Evolutionary conservation across 2,888 invertebrate genomes (phyloP), one percentile per base, ranked within the genome.

Genomic region (Brenthis ino): DNA sequence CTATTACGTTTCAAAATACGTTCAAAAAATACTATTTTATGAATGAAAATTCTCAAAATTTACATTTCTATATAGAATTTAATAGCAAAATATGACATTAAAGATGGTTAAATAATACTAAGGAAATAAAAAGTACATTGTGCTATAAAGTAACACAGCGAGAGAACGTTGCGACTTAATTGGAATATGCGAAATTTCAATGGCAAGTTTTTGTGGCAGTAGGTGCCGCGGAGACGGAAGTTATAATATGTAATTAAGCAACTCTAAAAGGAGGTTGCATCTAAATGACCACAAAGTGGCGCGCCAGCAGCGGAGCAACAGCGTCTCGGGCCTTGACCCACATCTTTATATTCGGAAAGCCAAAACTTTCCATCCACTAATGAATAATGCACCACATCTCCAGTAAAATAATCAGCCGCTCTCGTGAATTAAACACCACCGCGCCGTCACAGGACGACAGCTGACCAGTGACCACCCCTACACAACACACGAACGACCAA

Each of bases 351-450:
- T 85, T 84, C 84, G 77, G 76, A 81, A 80, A 84, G 79, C 71
- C 79, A 69, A 85, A 86, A 86, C 84, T 86, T 86, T 86, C 86
- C 84, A 85, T 72, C 81, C 73, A 72, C 80, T 81, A 67, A 82
- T 84, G 81, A 84, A 85, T 86, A 84, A 85, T 83, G 79, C 79
- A 80, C 66, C 55, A 50, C 58, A 69, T 72, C 54, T 65, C 60
- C 48, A 56, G 13, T 64, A 56, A 16, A 56, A 54, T 56, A 64
- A 65, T 64, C 70, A 57, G 56, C 28, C 51, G 57, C 55, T 50
- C 57, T 64, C 54, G 65, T 68, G 64, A 66, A 64, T 65, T 67
- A 66, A 65, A 54, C 68, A 60, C 55, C 47, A 13, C 60, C 47
- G 33, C 56, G 67, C 57, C 14, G 20, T n/a, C 57, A 48, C 57